phyloP scores from a whole-genome alignment of 1,140 invertebrate genomes.

The Pseudomyrmex flavicornis region DNA sequence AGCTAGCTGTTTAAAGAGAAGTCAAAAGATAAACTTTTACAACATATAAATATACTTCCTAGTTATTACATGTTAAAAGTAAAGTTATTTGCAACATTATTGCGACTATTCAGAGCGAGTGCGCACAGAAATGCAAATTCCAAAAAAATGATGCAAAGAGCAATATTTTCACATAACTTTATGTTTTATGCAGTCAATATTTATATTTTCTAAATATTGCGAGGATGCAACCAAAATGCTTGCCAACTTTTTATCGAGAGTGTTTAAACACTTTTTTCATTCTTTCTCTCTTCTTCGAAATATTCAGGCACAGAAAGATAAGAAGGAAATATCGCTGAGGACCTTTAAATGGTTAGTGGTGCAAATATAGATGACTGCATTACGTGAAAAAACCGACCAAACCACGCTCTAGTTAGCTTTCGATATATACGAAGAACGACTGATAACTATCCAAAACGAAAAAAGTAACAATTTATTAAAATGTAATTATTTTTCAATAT shows the following conservation, averaged over 20 bases:
- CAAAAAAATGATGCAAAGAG: not conserved
- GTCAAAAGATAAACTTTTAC: not conserved
- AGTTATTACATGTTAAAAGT: no score
- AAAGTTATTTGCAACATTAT: not conserved
- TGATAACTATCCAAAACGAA: no score
- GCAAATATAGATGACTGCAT: not conserved
- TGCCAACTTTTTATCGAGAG: no score
- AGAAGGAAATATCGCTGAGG: conserved; percentile 1
- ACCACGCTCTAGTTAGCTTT: conserved; percentile 46
- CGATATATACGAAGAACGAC: not conserved
- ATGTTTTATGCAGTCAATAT: not conserved
- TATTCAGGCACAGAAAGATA: not conserved
- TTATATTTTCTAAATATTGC: not conserved
- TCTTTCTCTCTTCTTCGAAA: not conserved
- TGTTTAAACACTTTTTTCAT: conserved; percentile 12
- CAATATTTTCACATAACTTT: not conserved
- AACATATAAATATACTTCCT: not conserved
- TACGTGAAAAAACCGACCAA: not conserved
- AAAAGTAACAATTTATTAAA: no score
- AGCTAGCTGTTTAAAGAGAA: not conserved
- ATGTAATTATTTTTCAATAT: no score
- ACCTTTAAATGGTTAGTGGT: conserved; percentile 1
- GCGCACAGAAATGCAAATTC: not conserved
- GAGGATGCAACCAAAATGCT: no score
- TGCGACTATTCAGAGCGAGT: not conserved